Conservation (phyloP, 1,140 invertebrate genomes). For the Mycetomoellerius zeteki region DNA sequence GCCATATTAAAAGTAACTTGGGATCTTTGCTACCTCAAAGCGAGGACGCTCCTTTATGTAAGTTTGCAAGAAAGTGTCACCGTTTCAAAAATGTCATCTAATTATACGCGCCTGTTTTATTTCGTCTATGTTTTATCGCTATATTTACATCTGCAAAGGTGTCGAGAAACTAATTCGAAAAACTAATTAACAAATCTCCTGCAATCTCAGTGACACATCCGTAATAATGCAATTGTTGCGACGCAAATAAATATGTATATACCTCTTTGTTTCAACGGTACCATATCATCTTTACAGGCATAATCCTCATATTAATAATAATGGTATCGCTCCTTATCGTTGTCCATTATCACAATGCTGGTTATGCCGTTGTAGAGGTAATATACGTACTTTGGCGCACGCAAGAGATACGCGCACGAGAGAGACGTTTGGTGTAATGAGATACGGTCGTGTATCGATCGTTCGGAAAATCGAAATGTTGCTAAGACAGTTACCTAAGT, state of each 20-base stretch:
- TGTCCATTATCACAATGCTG: constrained; percentile 31
- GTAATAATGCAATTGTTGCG: neutral
- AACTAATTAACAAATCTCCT: constrained; percentile 30
- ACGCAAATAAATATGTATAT: constrained; percentile 19
- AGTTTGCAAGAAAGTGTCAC: constrained; percentile 7
- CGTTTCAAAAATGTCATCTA: constrained; percentile 56
- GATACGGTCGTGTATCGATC: constrained; percentile 55
- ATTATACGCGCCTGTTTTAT: constrained; percentile 39
- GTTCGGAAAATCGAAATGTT: constrained; percentile 38
- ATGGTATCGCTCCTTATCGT: constrained; percentile 18
- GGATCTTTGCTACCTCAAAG: constrained; percentile 43
- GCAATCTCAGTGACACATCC: neutral
- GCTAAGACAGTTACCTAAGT: constrained; percentile 27
- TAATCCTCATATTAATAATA: constrained; percentile 46
- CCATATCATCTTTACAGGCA: neutral
- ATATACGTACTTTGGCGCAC: constrained; percentile 37
- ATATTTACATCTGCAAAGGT: neutral
- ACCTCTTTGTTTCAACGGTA: neutral
- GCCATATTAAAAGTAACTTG: constrained; percentile 61
- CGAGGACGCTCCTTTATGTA: constrained; percentile 32
- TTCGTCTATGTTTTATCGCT: constrained; percentile 1
- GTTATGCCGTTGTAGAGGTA: constrained; percentile 14
- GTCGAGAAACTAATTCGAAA: constrained; percentile 9
- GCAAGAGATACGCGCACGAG: neutral
- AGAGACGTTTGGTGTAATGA: constrained; percentile 42